Percentiles rank a stretch among this genome's conserved stretches.
Evolutionary conservation across 2,888 invertebrate genomes (phyloP).

Genomic region (Synergus umbraculus): DNA sequence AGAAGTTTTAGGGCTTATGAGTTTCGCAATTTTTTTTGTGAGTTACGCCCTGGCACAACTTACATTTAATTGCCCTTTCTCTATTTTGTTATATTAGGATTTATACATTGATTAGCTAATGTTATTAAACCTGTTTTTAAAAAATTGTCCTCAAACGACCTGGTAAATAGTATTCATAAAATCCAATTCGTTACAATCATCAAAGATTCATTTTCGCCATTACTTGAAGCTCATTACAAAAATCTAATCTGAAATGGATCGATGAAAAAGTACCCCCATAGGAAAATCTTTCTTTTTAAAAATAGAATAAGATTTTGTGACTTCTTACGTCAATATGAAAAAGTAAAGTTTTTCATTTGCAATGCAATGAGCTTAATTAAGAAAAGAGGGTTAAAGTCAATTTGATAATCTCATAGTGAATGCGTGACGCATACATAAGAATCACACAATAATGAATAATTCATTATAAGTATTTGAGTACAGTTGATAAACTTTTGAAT

Average conservation of each 20-base stretch:
- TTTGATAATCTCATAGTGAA: background rate
- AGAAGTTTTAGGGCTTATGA: background rate
- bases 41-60: background rate
- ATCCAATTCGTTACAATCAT: background rate
- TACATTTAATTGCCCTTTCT: background rate
- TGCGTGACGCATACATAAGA: background rate
- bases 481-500: background rate
- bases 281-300: background rate
- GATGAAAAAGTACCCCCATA: background rate
- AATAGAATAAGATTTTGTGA: background rate
- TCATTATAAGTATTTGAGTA: background rate
- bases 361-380: background rate
- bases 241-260: background rate
- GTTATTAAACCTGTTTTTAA: background rate
- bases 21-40: background rate
- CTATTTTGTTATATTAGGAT: background rate
- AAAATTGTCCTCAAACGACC: background rate
- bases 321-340: background rate
- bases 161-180: background rate
- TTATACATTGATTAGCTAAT: background rate
- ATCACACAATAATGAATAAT: background rate
- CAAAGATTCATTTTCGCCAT: background rate
- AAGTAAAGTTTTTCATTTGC: background rate
- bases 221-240: background rate
- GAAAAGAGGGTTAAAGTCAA: background rate